A percentile compares a stretch with the other conserved stretches of the same genome.
Evolutionary conservation across 2,888 invertebrate species (phyloP).

Genomic region (Pseudeuparius sepicola): DNA sequence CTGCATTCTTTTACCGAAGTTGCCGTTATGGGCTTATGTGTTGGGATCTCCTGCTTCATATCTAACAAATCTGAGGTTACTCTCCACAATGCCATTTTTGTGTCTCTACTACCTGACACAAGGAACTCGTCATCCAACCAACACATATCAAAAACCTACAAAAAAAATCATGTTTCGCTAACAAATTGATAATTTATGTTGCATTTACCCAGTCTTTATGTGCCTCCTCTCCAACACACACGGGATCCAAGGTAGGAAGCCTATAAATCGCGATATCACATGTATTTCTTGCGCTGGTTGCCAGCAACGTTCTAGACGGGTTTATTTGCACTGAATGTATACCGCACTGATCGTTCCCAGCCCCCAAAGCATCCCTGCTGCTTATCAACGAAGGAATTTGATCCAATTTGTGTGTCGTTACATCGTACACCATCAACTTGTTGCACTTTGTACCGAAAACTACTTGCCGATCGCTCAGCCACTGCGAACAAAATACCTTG

Average conservation of each 20-base stretch:
- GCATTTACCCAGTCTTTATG: conserved; percentile 80
- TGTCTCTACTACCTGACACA: conserved; percentile 88
- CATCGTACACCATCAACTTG: conserved; percentile 90
- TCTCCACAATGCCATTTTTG: conserved; percentile 83
- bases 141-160: conserved; percentile 78
- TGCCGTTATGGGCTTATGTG: conserved; percentile 51
- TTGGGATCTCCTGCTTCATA: conserved; percentile 42
- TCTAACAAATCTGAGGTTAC: conserved; percentile 45
- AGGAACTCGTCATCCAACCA: conserved; percentile 95
- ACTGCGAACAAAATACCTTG: conserved; percentile 91
- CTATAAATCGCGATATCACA: conserved; percentile 86
- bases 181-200: no score
- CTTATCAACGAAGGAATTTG: conserved; percentile 80
- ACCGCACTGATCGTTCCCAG: conserved; percentile 62
- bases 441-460: conserved; percentile 97
- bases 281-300: conserved; percentile 86
- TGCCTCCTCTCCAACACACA: conserved; percentile 83
- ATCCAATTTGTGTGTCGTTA: conserved; percentile 74
- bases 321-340: conserved; percentile 92
- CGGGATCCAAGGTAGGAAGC: conserved; percentile 88
- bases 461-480: conserved; percentile 90
- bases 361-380: conserved; percentile 41
- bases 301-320: conserved; percentile 80
- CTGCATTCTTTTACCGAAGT: conserved; percentile 67
- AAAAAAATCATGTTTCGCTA: no score